Base-by-base conservation (phyloP, 2,113 vertebrate species). In the Tenebrosternarchus preto region DNA sequence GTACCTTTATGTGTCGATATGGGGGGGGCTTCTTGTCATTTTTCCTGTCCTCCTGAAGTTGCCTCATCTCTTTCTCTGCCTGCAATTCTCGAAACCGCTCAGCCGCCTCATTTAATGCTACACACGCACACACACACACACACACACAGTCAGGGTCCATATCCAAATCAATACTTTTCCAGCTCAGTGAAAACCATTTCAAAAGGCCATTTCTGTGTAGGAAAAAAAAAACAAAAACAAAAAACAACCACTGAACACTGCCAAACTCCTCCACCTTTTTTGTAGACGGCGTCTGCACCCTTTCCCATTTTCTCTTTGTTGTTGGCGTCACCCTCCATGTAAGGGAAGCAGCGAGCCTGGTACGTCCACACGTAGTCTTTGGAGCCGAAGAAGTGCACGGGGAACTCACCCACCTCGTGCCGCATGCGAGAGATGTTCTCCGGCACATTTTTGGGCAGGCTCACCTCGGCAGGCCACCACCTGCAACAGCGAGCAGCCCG, bases 251-350 rank as follows among this genome's bases (percentile, higher is more conserved):
- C 2, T 36, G 33, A 36, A 6, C 33, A 4, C n/a, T n/a, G n/a
- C n/a, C n/a, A n/a, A n/a, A n/a, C n/a, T n/a, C n/a, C n/a, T n/a
- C n/a, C 29, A 99, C 98, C 98, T 88, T 97, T 97, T 90, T 98
- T 99, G 82, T 99, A 99, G 69, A 96, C 94, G 24, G 94, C 94
- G 81, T 99, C 97, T 2, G 97, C 93, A 2, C 98, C 97, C 83
- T 99, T 99, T 31, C 96, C 95, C 95, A 98, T 99, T 90, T 98
- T 98, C 90, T 98, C 98, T 59, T 97, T 98, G 93, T 96, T 99
- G 88, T 96, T 96, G 71, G 96, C 96, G 83, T 99, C 98, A 0
- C 96, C 97, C 82, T 99, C 98, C 98, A 98, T 98, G 86, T 99
- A 99, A 11, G 96, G 95, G 78, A 99, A 99, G 25, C 99, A 97